These are phyloP conservation scores for Alloscopus bannaensis DNA, from an alignment of 2,888 invertebrate genomes.

Conservation along the genomic window DNA sequence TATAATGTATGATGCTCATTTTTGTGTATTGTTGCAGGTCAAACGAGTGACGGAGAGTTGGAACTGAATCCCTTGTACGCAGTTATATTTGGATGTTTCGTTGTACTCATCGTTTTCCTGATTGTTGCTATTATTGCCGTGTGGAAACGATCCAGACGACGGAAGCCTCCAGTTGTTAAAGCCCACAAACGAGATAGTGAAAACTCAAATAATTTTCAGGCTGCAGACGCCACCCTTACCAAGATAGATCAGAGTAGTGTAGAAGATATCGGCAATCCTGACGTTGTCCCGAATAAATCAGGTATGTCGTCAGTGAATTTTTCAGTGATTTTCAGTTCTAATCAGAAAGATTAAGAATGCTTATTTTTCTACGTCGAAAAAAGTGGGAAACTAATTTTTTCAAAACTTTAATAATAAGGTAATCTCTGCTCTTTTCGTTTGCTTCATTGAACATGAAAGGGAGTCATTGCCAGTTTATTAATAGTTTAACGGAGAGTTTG, in stretches of 20 bases:
- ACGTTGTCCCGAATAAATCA: slow-evolving; percentile 91
- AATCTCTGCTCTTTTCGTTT: no score
- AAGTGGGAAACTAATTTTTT: no score
- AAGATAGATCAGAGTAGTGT: slow-evolving; percentile 71
- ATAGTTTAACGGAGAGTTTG: no score
- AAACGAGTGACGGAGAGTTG: slow-evolving; percentile 65
- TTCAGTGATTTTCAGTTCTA: not conserved
- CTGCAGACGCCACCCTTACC: slow-evolving; percentile 66
- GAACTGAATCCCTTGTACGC: slow-evolving; percentile 72
- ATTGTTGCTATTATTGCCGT: slow-evolving; percentile 71
- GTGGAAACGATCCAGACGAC: slow-evolving; percentile 71
- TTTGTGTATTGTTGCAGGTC: slow-evolving; percentile 38
- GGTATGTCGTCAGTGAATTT: slow-evolving; percentile 78
- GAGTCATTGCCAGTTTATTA: no score
- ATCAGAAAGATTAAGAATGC: not conserved
- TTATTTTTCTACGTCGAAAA: not conserved
- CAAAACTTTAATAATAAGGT: no score
- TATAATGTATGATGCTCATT: not conserved
- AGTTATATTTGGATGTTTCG: slow-evolving; percentile 71
- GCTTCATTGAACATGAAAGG: no score
- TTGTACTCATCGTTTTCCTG: slow-evolving; percentile 70
- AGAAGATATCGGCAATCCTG: slow-evolving; percentile 80
- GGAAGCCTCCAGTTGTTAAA: slow-evolving; percentile 70
- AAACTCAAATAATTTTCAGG: slow-evolving; percentile 66
- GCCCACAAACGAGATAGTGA: slow-evolving; percentile 69